Evolutionary conservation across 2,797 vertebrate genomes (phyloP).

Genomic region (Fratercula arctica): DNA sequence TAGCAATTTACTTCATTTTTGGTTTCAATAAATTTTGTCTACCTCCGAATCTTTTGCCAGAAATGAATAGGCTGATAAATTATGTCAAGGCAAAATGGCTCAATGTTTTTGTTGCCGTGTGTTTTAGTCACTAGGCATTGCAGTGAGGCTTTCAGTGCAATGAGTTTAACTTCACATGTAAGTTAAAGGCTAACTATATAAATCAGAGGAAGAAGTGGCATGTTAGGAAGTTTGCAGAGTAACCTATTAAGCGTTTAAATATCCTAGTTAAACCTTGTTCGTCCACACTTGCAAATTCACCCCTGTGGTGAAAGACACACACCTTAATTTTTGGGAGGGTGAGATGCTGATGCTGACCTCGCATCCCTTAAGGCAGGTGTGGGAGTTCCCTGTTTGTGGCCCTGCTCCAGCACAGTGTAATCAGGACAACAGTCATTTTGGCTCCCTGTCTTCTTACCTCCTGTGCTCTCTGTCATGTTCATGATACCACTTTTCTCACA

Average conservation of each 20-base stretch:
- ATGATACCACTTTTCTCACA: background rate
- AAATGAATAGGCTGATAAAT: background rate
- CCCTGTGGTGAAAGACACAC: background rate
- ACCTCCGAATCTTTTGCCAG: conserved; percentile 60
- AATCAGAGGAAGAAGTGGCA: background rate
- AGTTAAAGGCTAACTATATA: background rate
- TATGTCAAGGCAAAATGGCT: conserved; percentile 40
- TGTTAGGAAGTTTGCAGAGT: background rate
- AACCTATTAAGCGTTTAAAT: background rate
- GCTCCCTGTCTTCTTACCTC: background rate
- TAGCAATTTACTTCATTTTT: conserved; percentile 51
- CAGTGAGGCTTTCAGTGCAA: conserved; percentile 4
- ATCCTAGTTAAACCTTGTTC: background rate
- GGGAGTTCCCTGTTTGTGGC: background rate
- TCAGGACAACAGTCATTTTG: background rate
- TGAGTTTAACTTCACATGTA: background rate
- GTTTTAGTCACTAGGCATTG: background rate
- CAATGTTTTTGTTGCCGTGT: background rate
- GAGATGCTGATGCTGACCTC: background rate
- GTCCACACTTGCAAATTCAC: background rate
- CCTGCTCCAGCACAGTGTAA: background rate
- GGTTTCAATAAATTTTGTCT: conserved; percentile 63
- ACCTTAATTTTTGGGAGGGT: background rate
- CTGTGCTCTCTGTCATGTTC: background rate
- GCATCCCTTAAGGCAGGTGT: background rate